Conservation (phyloP, 2,113 vertebrate species). For the Melanerpes aurifrons region DNA sequence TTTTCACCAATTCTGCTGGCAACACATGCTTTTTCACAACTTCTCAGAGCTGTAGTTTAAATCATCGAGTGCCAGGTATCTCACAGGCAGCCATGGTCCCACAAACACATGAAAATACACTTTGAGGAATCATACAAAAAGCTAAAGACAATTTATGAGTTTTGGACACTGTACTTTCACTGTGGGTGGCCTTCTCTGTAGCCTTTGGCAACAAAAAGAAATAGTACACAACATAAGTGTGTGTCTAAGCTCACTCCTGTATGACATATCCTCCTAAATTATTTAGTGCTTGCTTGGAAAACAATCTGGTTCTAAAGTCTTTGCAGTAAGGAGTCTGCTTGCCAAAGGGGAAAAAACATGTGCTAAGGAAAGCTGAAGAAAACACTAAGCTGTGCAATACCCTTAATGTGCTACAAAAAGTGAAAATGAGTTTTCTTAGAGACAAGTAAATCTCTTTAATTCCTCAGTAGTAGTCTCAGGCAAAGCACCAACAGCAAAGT, state of each 20-base stretch:
- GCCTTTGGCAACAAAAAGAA: background rate
- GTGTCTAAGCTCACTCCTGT: background rate
- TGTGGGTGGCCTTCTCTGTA: background rate
- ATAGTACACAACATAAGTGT: accelerated
- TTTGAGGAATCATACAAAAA: background rate
- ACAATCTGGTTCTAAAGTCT: background rate
- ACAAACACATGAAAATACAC: background rate
- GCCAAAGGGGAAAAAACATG: background rate
- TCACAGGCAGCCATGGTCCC: background rate
- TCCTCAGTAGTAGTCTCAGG: background rate
- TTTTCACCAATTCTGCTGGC: background rate
- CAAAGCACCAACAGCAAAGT: background rate
- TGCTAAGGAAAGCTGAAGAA: background rate
- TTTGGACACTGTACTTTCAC: background rate
- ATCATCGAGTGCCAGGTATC: background rate
- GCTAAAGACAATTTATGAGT: background rate
- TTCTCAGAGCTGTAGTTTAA: background rate
- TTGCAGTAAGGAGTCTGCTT: background rate
- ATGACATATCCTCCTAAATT: background rate
- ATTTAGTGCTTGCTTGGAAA: background rate
- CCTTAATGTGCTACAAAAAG: background rate
- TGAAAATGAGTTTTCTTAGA: background rate
- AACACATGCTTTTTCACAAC: background rate
- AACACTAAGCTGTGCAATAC: background rate
- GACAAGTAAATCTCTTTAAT: background rate